phyloP scores from a whole-genome alignment of 2,797 vertebrate genomes.

The Argentina silus region DNA sequence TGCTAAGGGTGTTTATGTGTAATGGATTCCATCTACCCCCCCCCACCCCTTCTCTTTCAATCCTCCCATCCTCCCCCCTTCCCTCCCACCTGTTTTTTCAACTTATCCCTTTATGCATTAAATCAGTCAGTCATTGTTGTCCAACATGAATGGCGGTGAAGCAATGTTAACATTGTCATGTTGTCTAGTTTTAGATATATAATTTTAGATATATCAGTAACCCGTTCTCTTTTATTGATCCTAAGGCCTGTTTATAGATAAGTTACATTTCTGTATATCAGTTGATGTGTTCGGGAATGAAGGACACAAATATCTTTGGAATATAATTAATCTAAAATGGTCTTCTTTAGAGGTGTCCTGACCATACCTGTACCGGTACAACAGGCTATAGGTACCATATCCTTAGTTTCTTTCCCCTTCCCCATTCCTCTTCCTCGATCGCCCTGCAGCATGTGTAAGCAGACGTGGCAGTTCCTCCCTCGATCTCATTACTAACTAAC shows the following conservation, averaged over 20 bases:
- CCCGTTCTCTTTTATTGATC: slow-evolving; percentile 32
- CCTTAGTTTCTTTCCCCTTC: not conserved
- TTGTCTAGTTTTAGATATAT: not conserved
- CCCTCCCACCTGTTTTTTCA: slow-evolving; percentile 14
- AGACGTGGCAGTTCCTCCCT: slow-evolving; percentile 55
- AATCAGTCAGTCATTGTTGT: slow-evolving; percentile 49
- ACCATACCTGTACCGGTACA: too few species aligned
- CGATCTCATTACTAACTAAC: slow-evolving; percentile 81
- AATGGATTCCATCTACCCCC: slow-evolving; percentile 74
- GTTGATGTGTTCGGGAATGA: too few species aligned
- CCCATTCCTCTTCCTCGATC: slow-evolving; percentile 14
- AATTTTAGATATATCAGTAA: not conserved
- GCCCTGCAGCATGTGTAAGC: slow-evolving; percentile 70
- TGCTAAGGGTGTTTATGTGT: slow-evolving; percentile 76
- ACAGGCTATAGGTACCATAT: too few species aligned
- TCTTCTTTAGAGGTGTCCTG: too few species aligned
- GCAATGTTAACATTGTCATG: not conserved
- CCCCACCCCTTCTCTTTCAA: slow-evolving; percentile 7
- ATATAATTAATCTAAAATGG: too few species aligned
- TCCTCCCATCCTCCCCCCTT: slow-evolving; percentile 46
- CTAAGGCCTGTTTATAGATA: not conserved
- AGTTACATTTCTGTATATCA: too few species aligned
- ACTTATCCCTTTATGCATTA: slow-evolving; percentile 38
- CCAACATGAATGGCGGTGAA: not conserved
- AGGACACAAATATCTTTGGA: too few species aligned